Base-by-base conservation (phyloP, 2,113 vertebrate species). In the Triplophysa dalaica region DNA sequence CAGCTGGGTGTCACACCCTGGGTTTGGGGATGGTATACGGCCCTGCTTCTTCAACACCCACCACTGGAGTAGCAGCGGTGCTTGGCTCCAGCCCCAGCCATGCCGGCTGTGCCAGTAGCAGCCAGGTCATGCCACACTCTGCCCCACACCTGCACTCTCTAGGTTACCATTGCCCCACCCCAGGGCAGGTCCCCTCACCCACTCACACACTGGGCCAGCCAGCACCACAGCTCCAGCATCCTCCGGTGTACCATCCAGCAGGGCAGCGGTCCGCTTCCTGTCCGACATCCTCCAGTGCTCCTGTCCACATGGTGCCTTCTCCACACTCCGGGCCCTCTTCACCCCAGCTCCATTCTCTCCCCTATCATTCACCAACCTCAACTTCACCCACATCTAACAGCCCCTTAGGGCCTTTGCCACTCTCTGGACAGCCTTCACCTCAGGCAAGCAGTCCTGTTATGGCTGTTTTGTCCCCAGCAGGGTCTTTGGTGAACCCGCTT, bases 281-380 rank as follows among this genome's bases (percentile, higher is more conserved):
- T 79, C 92, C 94, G 13, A 95, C 97, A 54, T 91, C 94, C 1
- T 93, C 93, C 85, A 89, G 83, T 1, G 86, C 91, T 52, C 93
- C 95, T 62, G 81, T 85, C 29, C 86, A 93, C 48, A 89, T 97
- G 93, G 89, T 94, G 84, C 92, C 92, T 80, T 96, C 96, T 19
- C 94, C 96, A 0, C 93, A 96, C 58, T 98, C 96, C 2, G 96
- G 95, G 83, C 95, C 97, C 67, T 94, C 96, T 8, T 98, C 97
- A 64, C 94, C 97, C 82, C 97, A 98, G 88, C 91, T 98, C 6
- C 96, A 97, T 14, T 90, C 95, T 58, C 80, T 98, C 87, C 94
- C 96, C 87, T 99, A 97, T 83, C 95, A 96, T 7, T 95, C 96
- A 82, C 93, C 96, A 83, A 95, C 93, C 16, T 95, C 96, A 9